Base-by-base conservation (phyloP, 2,113 vertebrate species). In the Aspiorhynchus laticeps region DNA sequence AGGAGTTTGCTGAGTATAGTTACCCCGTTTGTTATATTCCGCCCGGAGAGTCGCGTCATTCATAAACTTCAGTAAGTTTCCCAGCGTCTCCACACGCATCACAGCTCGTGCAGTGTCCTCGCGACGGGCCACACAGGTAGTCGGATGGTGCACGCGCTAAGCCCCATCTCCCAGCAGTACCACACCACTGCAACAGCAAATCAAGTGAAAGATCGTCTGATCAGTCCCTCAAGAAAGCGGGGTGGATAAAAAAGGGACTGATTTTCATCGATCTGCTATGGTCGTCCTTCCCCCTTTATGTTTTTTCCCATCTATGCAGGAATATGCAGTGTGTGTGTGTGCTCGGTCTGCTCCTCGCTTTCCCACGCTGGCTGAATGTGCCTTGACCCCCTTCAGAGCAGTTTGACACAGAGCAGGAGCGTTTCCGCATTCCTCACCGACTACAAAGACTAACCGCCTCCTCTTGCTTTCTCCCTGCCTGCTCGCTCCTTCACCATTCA, bases 331-430 rank as follows among this genome's bases (percentile, higher is more conserved):
- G 89, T 87, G 76, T 79, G 93, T 93, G 92, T 92, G 95, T 94
- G 95, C 93, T 91, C 89, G 87, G 93, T 93, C 94, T 93, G 90
- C 85, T 93, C 94, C 93, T 92, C 90, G 92, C 96, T 97, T 98
- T 98, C 97, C 97, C 97, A 98, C 97, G 97, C 97, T 96, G 97
- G 96, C 96, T 97, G 95, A 98, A 97, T 98, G 97, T 97, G 97
- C 95, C 95, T 96, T 98, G 96, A 97, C 97, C 97, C 97, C 97
- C 95, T 99, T 97, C 96, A 97, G 97, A 97, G 96, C 96, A 96
- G 96, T 98, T 97, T 98, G 97, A 98, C 97, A 99, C 95, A 96
- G 96, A 96, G 96, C 96, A 96, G 95, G 96, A 96, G 97, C 97
- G 97, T 98, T 99, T 99, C 97, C 97, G 97, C 97, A 99, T 99